Evolutionary conservation across 2,888 invertebrate species (phyloP).

Genomic region (Oligia latruncula): DNA sequence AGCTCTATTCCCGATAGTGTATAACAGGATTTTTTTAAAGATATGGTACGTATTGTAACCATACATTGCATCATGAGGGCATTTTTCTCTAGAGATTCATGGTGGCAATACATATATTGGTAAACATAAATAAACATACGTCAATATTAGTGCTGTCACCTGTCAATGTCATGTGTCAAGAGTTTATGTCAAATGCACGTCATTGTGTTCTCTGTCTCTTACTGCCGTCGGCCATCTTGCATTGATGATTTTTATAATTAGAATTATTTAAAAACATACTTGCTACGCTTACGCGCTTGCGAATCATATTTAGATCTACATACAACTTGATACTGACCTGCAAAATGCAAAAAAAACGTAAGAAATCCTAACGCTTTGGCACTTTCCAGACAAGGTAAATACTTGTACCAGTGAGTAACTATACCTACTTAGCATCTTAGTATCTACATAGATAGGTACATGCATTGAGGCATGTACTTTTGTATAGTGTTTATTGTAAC

Average conservation of each 20-base stretch:
- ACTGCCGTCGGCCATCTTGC: not conserved
- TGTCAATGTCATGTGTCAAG: conserved; percentile 1
- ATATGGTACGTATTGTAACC: not conserved
- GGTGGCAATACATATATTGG: not conserved
- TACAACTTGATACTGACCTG: no score
- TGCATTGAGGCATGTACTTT: not conserved
- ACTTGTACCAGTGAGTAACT: no score
- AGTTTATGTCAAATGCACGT: not conserved
- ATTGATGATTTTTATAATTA: no score
- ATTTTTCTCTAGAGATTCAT: not conserved
- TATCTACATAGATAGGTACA: not conserved
- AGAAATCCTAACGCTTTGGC: no score
- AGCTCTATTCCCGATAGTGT: not conserved
- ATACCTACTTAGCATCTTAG: no score
- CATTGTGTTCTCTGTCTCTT: not conserved
- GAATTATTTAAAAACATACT: no score
- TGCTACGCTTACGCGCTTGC: no score
- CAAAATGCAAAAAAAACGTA: no score
- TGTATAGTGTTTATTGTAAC: conserved; percentile 8
- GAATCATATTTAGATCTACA: no score
- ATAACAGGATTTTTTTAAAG: no score
- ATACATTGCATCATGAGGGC: not conserved
- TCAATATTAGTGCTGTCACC: not conserved
- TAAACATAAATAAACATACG: not conserved
- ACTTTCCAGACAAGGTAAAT: no score